Conservation (phyloP, 2,113 vertebrate species). For the Erythrolamprus reginae region DNA sequence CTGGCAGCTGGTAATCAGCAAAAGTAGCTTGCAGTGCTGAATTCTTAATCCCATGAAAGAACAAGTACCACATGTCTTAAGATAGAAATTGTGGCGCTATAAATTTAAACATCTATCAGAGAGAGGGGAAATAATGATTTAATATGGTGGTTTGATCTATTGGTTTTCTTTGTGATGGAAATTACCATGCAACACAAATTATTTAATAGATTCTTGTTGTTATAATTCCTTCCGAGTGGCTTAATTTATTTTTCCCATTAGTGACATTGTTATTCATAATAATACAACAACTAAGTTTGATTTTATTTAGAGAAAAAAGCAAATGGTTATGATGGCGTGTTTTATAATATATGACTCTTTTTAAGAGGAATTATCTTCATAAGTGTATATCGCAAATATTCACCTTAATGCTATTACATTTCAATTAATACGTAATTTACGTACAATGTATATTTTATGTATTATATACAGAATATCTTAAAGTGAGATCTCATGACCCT, state of each 20-base stretch:
- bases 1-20: too few species aligned
- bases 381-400: neutral
- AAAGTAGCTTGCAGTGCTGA: too few species aligned
- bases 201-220: neutral
- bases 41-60: neutral
- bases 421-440: slow-evolving; percentile 32
- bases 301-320: neutral
- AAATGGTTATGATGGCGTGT: neutral
- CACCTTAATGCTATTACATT: slow-evolving; percentile 12
- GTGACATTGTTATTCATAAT: neutral
- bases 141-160: neutral
- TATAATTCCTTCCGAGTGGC: neutral
- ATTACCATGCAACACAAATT: neutral
- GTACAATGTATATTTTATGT: slow-evolving; percentile 74
- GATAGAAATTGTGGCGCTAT: neutral
- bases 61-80: neutral
- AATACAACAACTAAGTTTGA: neutral
- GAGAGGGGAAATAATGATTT: neutral
- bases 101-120: neutral
- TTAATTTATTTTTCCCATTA: neutral
- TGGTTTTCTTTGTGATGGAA: neutral
- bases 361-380: neutral
- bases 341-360: neutral
- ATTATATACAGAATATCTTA: slow-evolving; percentile 83
- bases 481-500: slow-evolving; percentile 96